phyloP scores from a whole-genome alignment of 1,140 invertebrate genomes.

The Hypothenemus hampei region DNA sequence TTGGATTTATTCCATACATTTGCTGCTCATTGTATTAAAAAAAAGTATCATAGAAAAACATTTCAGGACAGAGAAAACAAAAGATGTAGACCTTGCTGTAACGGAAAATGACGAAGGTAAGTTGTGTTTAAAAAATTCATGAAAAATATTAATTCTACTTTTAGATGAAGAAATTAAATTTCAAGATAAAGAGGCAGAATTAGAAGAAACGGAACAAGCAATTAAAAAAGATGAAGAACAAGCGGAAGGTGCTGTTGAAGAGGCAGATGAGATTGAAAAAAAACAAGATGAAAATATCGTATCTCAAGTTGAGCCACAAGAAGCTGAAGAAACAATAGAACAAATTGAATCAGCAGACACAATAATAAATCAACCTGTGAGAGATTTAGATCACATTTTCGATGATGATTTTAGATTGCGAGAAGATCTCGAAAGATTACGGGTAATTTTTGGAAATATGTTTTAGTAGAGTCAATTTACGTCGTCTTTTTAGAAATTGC shows the following conservation, averaged over 20 bases:
- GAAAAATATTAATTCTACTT: no score
- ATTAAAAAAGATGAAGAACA: not conserved
- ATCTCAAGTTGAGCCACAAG: not conserved
- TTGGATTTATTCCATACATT: no score
- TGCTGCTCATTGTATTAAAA: no score
- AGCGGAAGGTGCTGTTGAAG: not conserved
- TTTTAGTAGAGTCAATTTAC: not conserved
- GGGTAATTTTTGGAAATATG: conserved; percentile 12
- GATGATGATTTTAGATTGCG: conserved; percentile 28
- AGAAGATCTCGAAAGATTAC: conserved; percentile 32
- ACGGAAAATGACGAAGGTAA: no score
- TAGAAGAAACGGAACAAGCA: not conserved
- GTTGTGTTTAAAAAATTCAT: no score
- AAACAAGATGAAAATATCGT: not conserved
- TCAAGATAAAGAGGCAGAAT: conserved; percentile 1
- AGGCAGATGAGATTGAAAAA: not conserved
- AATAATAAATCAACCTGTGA: conserved; percentile 18
- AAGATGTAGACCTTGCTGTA: no score
- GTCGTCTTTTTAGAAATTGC: conserved; percentile 15
- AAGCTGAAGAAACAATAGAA: not conserved
- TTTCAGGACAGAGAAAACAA: no score
- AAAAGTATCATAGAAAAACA: no score
- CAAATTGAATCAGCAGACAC: conserved; percentile 29
- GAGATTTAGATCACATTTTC: conserved; percentile 8
- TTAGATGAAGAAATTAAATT: no score